Percentiles rank a stretch among this genome's conserved stretches.
Evolutionary conservation across 2,113 vertebrate genomes (phyloP).

Genomic region (Pagrus major): DNA sequence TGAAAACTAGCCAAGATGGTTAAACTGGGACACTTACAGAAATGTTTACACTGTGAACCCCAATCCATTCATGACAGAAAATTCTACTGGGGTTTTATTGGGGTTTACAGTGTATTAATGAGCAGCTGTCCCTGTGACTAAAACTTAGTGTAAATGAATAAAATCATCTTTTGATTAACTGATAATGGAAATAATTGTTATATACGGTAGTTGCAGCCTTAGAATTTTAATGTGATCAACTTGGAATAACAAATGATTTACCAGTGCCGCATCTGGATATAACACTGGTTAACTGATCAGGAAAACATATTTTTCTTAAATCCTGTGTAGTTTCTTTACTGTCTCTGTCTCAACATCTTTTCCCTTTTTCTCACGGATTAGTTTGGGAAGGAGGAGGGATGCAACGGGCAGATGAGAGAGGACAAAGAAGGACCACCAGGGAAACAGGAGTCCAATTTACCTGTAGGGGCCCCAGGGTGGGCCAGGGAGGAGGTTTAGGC

Average conservation of each 20-base stretch:
- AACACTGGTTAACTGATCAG: not conserved
- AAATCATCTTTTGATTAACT: not conserved
- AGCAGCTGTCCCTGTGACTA: too few relatives aligned
- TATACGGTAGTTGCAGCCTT: not conserved
- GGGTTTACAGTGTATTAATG: too few relatives aligned
- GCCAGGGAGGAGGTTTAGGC: constrained; percentile 44
- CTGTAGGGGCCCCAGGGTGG: constrained; percentile 35
- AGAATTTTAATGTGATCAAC: not conserved
- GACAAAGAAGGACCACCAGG: constrained; percentile 76
- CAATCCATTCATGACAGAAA: too few relatives aligned
- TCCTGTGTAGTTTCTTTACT: not conserved
- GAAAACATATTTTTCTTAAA: not conserved
- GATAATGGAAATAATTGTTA: not conserved
- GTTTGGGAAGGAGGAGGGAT: not conserved
- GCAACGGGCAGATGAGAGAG: constrained; percentile 48
- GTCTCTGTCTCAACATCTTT: not conserved
- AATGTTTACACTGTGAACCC: too few relatives aligned
- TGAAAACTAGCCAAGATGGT: too few relatives aligned
- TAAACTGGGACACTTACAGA: too few relatives aligned
- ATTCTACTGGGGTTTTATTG: too few relatives aligned
- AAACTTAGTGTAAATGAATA: too few relatives aligned
- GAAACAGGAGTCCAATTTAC: constrained; percentile 49
- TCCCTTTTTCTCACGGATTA: constrained; percentile 5
- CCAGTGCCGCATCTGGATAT: not conserved
- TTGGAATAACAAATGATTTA: not conserved